Evolutionary conservation across 2,797 vertebrate genomes (phyloP).

Genomic region (Tachyglossus aculeatus): DNA sequence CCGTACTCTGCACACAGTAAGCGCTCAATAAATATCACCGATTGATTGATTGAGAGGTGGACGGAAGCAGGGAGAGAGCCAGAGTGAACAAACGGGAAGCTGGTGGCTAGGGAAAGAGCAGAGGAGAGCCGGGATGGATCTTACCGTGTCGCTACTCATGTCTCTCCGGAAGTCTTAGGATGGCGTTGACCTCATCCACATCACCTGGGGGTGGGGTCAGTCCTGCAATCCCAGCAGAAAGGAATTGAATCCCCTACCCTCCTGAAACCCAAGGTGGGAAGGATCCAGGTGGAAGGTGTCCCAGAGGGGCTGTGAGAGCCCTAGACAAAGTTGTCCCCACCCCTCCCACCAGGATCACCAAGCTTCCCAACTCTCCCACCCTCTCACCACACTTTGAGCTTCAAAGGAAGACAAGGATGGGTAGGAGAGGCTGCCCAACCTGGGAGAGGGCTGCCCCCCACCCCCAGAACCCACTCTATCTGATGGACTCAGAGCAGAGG

Average conservation of each 20-base stretch:
- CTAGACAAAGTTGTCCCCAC: too few species aligned
- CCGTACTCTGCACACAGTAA: too few species aligned
- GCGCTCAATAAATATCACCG: too few species aligned
- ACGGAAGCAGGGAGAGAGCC: not conserved
- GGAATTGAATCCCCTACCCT: not conserved
- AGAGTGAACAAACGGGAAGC: not conserved
- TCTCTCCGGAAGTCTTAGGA: conserved; percentile 48
- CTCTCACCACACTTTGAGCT: not conserved
- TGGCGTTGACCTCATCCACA: conserved; percentile 6
- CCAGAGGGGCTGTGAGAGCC: too few species aligned
- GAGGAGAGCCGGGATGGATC: conserved; percentile 1
- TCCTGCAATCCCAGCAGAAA: conserved; percentile 61
- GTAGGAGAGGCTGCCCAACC: not conserved
- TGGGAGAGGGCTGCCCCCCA: not conserved
- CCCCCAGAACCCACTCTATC: accelerated
- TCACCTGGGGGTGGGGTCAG: conserved; percentile 41
- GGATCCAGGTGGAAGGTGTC: too few species aligned
- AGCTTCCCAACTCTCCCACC: not conserved
- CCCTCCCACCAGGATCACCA: accelerated
- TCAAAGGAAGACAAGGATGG: not conserved
- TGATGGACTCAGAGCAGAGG: accelerated
- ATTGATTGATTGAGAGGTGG: too few species aligned
- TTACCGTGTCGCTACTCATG: conserved; percentile 76
- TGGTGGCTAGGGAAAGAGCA: not conserved
- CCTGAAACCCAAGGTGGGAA: too few species aligned